A percentile compares a stretch with the other conserved stretches of the same genome.
These are phyloP conservation scores for Melinopterus prodromus DNA, from an alignment of 2,888 invertebrate genomes.

Conservation along the genomic window DNA sequence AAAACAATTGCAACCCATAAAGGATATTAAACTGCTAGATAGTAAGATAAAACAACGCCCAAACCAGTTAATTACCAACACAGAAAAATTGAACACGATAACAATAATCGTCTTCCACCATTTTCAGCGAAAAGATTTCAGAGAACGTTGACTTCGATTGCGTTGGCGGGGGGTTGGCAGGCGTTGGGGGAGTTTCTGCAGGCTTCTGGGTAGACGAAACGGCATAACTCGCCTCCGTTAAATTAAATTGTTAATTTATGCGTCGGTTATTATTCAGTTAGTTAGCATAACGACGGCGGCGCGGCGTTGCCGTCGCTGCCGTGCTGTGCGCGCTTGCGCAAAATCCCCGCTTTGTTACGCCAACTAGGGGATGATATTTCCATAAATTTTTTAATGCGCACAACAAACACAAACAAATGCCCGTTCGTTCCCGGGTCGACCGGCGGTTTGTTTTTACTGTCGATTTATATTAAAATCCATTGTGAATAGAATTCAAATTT, in stretches of 20 bases:
- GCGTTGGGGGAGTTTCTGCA: not conserved
- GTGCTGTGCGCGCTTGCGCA: no score
- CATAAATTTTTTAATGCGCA: not conserved
- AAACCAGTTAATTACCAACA: no score
- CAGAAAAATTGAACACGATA: no score
- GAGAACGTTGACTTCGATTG: no score
- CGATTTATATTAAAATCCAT: not conserved
- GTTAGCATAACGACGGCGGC: constrained; percentile 13
- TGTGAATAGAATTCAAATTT: not conserved
- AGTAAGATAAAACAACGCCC: no score
- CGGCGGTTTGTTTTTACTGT: not conserved
- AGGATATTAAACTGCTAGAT: no score
- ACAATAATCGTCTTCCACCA: no score
- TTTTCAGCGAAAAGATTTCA: no score
- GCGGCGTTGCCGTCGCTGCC: not conserved
- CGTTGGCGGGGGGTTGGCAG: no score
- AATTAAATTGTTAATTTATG: constrained; percentile 36
- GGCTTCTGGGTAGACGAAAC: not conserved
- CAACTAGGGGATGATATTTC: not conserved
- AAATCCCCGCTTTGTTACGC: not conserved
- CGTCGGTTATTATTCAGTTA: constrained; percentile 33
- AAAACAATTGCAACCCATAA: no score
- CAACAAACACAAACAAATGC: not conserved
- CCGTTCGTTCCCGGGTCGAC: not conserved
- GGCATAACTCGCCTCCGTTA: constrained; percentile 36